Evolutionary conservation across 2,797 vertebrate species (phyloP).

Genomic region (Graptemys geographica): DNA sequence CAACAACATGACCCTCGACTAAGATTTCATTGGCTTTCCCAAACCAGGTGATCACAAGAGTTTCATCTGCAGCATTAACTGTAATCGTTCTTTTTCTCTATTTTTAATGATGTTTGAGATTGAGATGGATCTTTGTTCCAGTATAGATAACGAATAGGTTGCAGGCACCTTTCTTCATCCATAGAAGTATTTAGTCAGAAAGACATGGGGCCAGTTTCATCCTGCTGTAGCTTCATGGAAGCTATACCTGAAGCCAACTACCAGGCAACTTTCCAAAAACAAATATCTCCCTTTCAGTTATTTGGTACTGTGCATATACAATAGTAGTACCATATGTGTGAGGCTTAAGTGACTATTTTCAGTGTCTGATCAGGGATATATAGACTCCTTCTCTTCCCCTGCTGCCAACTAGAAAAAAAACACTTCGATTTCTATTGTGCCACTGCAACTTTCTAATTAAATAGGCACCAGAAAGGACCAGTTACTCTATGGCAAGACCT

Average conservation of each 20-base stretch:
- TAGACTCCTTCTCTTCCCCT: background rate
- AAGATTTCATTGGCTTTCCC: background rate
- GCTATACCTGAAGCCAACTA: accelerated
- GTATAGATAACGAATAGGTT: background rate
- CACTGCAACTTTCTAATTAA: background rate
- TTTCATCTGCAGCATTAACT: slow-evolving; percentile 21
- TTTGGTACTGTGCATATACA: accelerated
- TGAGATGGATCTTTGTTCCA: background rate
- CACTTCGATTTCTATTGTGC: background rate
- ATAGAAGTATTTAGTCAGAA: background rate
- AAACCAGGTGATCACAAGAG: slow-evolving; percentile 1
- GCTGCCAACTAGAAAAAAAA: background rate
- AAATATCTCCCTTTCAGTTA: background rate
- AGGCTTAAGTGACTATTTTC: background rate
- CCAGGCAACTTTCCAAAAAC: background rate
- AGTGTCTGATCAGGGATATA: background rate
- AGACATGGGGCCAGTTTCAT: background rate
- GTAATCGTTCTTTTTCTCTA: slow-evolving; percentile 8
- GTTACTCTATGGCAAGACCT: background rate
- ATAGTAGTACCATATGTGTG: background rate
- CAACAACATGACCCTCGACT: slow-evolving; percentile 2
- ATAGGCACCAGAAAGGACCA: background rate
- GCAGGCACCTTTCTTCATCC: background rate
- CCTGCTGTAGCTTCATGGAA: accelerated
- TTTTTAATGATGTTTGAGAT: slow-evolving; percentile 34